Conservation (phyloP, 2,888 invertebrate species). For the Bembecia ichneumoniformis region DNA sequence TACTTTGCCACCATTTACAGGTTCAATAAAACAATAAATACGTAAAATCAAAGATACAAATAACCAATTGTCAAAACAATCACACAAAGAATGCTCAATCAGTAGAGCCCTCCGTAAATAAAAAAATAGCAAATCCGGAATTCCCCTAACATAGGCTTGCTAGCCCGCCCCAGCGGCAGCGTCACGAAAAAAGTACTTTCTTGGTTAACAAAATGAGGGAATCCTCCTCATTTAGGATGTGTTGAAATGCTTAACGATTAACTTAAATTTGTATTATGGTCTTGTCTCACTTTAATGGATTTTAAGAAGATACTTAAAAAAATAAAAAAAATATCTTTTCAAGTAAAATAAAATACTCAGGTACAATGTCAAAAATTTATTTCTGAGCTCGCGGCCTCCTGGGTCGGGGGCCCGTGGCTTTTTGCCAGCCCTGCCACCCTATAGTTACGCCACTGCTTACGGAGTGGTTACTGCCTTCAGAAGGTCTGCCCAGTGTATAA, state of each 20-base stretch:
- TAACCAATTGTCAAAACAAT: slow-evolving; percentile 5
- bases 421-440: too few relatives aligned
- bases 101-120: slow-evolving; percentile 5
- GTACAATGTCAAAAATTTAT: too few relatives aligned
- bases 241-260: neutral
- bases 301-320: slow-evolving; percentile 1
- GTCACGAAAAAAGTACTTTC: slow-evolving; percentile 2
- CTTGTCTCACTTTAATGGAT: slow-evolving; percentile 1
- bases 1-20: too few relatives aligned
- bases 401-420: too few relatives aligned
- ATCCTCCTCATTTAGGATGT: neutral
- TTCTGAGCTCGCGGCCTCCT: too few relatives aligned
- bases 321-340: too few relatives aligned
- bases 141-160: neutral
- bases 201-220: slow-evolving; percentile 1
- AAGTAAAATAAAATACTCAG: too few relatives aligned
- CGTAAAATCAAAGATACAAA: slow-evolving; percentile 6
- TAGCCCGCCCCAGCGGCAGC: slow-evolving; percentile 2
- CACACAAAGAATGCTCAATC: slow-evolving; percentile 3
- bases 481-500: too few relatives aligned
- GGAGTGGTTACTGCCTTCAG: too few relatives aligned
- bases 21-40: slow-evolving; percentile 1
- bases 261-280: slow-evolving; percentile 1
- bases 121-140: slow-evolving; percentile 1
- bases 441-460: too few relatives aligned